Base-by-base conservation (phyloP, 2,113 vertebrate species). In the Chaetodon trifascialis region DNA sequence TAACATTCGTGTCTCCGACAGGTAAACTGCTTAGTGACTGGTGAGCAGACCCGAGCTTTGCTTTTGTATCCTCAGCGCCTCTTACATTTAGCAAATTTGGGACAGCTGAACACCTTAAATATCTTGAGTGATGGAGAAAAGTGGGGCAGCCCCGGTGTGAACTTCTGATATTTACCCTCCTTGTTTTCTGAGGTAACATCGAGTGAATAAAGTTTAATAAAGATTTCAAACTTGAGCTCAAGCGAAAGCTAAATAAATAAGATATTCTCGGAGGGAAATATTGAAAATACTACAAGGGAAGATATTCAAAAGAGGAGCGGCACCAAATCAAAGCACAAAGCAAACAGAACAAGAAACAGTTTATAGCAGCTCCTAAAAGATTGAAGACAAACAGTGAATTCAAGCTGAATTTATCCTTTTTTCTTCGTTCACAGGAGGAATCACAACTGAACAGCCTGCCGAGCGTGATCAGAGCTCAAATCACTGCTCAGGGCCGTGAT, bases 261-360 rank as follows among this genome's bases (percentile, higher is more conserved):
- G 14, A 69, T 73, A 44, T 51, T 40, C 72, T 86, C 83, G 2
- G 38, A 80, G 83, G 71, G 51, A 60, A 77, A 67, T 36, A 52
- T 83, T 79, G 46, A 38, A 73, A 69, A 62, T 30, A 70, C 58
- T 30, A 52, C 62, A 42, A 60, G 66, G 49, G 52, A 51, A 76
- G 40, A 23, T 11, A 44, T 65, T 55, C 67, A 44, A 40, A 21
- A 44, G 21, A 69, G 36, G 25, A 40, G 47, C 21, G 23, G 40
- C n/a, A 72, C 21, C 11, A 34, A 84, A 84, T 81, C 64, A 81
- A 82, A 85, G 71, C 44, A 76, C 2, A 40, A 77, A 75, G 51
- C 60, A 64, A 73, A 62, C 62, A 65, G 66, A 76, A 54, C 71
- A 66, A 75, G 60, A 54, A 52, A 68, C 47, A 40, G 59, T 84